phyloP scores from a whole-genome alignment of 2,888 invertebrate species.

The Lithophane ornitopus region DNA sequence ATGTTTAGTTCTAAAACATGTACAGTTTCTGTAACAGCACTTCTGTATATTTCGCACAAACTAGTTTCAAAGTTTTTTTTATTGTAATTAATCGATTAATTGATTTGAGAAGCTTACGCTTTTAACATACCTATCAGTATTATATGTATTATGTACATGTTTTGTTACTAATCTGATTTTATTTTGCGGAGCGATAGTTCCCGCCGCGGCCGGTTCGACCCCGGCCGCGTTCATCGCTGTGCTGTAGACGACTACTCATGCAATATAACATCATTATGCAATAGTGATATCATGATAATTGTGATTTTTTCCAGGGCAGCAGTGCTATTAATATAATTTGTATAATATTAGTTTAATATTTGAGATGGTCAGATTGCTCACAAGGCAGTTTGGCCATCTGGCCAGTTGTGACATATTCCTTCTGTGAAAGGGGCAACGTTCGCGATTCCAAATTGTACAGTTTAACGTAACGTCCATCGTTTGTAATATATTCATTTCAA shows the following conservation, averaged over 20 bases:
- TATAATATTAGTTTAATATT: constrained; percentile 83
- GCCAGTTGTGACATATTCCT: constrained; percentile 95
- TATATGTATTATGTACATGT: constrained; percentile 89
- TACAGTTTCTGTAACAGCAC: constrained; percentile 91
- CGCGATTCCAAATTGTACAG: constrained; percentile 90
- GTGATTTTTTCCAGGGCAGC: constrained; percentile 90
- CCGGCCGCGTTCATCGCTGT: constrained; percentile 73
- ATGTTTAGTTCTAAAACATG: constrained; percentile 91
- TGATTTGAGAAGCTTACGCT: constrained; percentile 90
- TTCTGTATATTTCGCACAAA: constrained; percentile 90
- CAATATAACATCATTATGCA: constrained; percentile 76
- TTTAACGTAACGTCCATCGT: constrained; percentile 90
- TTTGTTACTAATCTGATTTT: constrained; percentile 90
- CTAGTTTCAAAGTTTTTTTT: constrained; percentile 90
- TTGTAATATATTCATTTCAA: constrained; percentile 90
- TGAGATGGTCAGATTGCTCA: constrained; percentile 87
- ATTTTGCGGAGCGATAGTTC: constrained; percentile 78
- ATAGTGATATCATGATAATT: constrained; percentile 86
- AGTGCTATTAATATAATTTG: constrained; percentile 81
- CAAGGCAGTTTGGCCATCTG: constrained; percentile 89
- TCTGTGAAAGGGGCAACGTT: constrained; percentile 97
- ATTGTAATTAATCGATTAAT: constrained; percentile 86
- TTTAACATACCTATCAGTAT: constrained; percentile 88
- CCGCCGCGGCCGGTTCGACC: constrained; percentile 81
- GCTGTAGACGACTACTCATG: constrained; percentile 88